Conservation (phyloP, 2,113 vertebrate genomes). For the Salvelinus namaycush region DNA sequence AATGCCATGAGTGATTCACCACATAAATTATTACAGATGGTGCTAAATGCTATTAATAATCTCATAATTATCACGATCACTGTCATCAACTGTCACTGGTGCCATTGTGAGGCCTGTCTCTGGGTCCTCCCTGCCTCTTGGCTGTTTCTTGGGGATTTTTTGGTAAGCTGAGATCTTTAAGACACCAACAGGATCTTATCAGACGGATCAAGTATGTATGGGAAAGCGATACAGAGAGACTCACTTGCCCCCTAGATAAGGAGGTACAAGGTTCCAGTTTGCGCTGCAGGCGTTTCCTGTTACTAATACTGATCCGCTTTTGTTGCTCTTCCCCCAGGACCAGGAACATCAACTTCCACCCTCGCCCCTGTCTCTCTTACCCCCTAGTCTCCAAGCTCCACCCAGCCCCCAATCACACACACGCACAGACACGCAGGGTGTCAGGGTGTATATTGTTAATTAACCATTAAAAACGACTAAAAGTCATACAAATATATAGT, state of each 20-base stretch:
- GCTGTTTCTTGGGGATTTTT: constrained; percentile 62
- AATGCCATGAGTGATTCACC: constrained; percentile 40
- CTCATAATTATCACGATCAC: constrained; percentile 29
- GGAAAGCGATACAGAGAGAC: constrained; percentile 72
- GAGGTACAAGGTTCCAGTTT: constrained; percentile 79
- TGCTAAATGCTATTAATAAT: constrained; percentile 26
- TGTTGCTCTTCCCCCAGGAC: constrained; percentile 62
- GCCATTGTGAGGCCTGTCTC: background rate
- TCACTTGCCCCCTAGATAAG: constrained; percentile 81
- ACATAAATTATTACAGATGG: constrained; percentile 32
- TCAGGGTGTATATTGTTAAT: background rate
- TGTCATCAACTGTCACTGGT: constrained; percentile 15
- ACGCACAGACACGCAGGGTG: background rate
- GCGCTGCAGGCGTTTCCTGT: constrained; percentile 82
- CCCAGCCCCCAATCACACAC: too few species aligned
- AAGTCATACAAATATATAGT: background rate
- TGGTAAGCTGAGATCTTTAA: constrained; percentile 62
- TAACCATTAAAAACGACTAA: background rate
- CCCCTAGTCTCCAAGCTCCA: constrained; percentile 23
- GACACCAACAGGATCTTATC: constrained; percentile 67
- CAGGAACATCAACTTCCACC: constrained; percentile 72
- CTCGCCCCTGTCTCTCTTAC: constrained; percentile 48
- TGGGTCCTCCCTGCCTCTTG: constrained; percentile 29
- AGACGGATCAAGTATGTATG: constrained; percentile 73
- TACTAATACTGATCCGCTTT: constrained; percentile 84